Evolutionary conservation across 2,797 vertebrate genomes (phyloP).

Genomic region (Pseudomugil gertrudae): DNA sequence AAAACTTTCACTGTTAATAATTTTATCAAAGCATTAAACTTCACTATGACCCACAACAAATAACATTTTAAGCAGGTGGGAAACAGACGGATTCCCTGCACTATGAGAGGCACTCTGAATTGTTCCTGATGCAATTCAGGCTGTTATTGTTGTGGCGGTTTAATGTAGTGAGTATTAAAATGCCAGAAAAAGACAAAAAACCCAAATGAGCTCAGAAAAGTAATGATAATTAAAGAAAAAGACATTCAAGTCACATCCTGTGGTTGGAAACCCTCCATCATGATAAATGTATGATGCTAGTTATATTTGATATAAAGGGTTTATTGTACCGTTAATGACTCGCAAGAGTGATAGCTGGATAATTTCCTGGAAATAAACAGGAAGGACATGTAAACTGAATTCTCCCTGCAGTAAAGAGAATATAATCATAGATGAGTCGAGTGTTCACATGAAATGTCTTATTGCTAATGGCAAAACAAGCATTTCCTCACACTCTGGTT

Average conservation of each 20-base stretch:
- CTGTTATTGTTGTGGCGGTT: conserved; percentile 36
- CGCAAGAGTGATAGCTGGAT: not conserved
- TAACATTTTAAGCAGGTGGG: conserved; percentile 1
- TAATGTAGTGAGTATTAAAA: conserved; percentile 41
- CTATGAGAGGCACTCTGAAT: conserved; percentile 32
- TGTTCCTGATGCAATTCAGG: conserved; percentile 38
- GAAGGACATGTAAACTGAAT: not conserved
- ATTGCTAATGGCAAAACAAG: too few relatives aligned
- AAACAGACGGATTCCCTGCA: conserved; percentile 20
- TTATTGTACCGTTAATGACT: not conserved
- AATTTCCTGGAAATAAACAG: not conserved
- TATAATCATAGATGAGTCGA: too few relatives aligned
- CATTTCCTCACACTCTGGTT: too few relatives aligned
- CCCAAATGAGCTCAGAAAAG: not conserved
- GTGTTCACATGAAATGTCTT: too few relatives aligned
- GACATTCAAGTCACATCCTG: not conserved
- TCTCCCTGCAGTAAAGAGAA: too few relatives aligned
- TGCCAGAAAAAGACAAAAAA: conserved; percentile 29
- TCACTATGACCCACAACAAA: not conserved
- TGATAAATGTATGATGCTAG: too few relatives aligned
- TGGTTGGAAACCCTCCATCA: conserved; percentile 6
- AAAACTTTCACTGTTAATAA: not conserved
- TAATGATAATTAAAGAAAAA: not conserved
- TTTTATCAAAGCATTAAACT: not conserved
- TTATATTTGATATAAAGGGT: not conserved